Conservation (phyloP, 2,888 invertebrate genomes). For the Noctua janthe region DNA sequence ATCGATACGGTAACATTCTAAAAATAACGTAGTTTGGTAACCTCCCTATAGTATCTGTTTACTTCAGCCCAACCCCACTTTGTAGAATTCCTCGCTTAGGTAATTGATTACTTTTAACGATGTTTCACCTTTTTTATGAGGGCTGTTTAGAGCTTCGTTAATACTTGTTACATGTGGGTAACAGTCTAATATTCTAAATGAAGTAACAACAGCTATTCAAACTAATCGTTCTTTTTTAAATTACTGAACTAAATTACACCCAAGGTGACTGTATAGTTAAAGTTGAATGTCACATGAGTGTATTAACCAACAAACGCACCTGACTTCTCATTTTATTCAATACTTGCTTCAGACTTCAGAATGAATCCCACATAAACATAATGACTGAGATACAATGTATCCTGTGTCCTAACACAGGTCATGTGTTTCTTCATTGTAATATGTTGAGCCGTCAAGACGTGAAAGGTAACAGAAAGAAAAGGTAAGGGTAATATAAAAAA, state of each 20-base stretch:
- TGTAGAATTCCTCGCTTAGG: not conserved
- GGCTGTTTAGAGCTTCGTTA: not conserved
- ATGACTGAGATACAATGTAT: not conserved
- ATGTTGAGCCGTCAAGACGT: not conserved
- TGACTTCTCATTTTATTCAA: not conserved
- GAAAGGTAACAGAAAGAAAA: not conserved
- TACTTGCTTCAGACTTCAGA: not conserved
- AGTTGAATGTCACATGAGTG: not conserved
- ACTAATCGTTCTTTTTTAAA: not conserved
- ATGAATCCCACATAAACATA: not conserved
- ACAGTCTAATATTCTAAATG: constrained; percentile 3
- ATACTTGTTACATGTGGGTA: not conserved
- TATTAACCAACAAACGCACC: not conserved
- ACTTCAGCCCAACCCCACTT: not conserved
- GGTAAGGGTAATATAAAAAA: not conserved
- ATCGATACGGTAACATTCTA: constrained; percentile 4
- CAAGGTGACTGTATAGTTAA: not conserved
- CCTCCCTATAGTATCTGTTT: constrained; percentile 4
- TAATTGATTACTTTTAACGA: constrained; percentile 10
- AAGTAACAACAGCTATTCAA: not conserved
- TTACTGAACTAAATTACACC: not conserved
- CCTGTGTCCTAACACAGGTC: no score
- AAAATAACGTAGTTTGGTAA: constrained; percentile 8
- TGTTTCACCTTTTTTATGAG: constrained; percentile 16
- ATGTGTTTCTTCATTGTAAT: not conserved